Base-by-base conservation (phyloP, 2,888 invertebrate genomes). In the Nemoura dubitans region DNA sequence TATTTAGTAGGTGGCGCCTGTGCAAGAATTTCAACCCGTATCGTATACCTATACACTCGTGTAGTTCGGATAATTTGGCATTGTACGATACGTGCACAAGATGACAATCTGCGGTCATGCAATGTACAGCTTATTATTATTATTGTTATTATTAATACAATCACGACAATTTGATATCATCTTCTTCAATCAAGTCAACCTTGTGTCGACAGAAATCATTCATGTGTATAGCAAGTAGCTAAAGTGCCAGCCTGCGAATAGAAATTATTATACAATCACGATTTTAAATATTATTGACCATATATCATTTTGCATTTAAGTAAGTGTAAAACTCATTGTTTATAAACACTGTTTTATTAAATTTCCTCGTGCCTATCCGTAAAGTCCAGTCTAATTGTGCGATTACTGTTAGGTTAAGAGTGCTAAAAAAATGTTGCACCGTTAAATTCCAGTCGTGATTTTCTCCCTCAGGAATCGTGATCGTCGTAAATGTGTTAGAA, bases 101-200 rank as follows among this genome's bases (percentile, higher is more conserved):
- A 59, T 59, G 59, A 1, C 21, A 21, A 59, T 59, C 59, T 21
- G 10, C 59, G 2, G 36, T 7, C 59, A 59, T 59, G 59, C 59
- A 59, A 59, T 59, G 59, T 21, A n/a, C n/a, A 59, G 21, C 59
- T 10, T 59, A 59, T 59, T 59, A 59, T 36, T 36, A 36, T 59
- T 59, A 36, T 59, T 59, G 59, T 59, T 7, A 59, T 59, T 59
- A 59, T 59, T 59, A 59, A 59, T 59, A 59, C 59, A 59, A 59
- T 59, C 59, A 59, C 59, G 59, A 59, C 59, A 59, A 21, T 59
- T 59, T 21, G 59, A 59, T 59, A 59, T 59, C 59, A 59, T 59
- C 59, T 59, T 59, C 21, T 10, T 59, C 59, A 59, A 59, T 59
- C 59, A 59, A 59, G 59, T 59, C 59, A 59, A 59, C 59, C 59